Conservation (phyloP, 92 coral and sea anemone genomes). For the Siderastrea siderea region DNA sequence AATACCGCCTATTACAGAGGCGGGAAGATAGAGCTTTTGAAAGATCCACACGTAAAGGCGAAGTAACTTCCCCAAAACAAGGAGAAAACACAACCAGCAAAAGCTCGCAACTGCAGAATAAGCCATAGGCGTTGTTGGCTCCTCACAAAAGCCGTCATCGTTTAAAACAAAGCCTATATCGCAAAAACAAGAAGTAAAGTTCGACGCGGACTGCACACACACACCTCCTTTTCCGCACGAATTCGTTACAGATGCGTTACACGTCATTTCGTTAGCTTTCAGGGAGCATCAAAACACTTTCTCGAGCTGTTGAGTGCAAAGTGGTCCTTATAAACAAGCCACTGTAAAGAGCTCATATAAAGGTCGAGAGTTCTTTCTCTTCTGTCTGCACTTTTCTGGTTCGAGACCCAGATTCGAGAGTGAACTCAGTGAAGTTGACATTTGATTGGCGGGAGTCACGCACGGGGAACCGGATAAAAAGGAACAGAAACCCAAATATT, state of each 20-base stretch:
- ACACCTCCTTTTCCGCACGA: constrained; percentile 82
- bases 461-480: no score
- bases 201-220: constrained; percentile 43
- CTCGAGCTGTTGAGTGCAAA: no score
- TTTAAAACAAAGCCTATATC: constrained; percentile 49
- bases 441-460: no score
- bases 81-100: constrained; percentile 88
- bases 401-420: not conserved
- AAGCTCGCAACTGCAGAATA: constrained; percentile 87
- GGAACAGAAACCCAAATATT: no score
- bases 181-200: constrained; percentile 69
- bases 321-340: no score
- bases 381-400: not conserved
- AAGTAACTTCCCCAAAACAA: constrained; percentile 78
- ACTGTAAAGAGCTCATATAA: not conserved
- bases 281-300: not conserved
- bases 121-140: constrained; percentile 58
- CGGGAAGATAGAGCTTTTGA: constrained; percentile 87
- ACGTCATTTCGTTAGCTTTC: constrained; percentile 49
- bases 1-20: constrained; percentile 84
- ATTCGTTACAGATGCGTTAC: constrained; percentile 59
- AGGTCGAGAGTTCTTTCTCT: not conserved
- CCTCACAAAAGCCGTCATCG: constrained; percentile 67
- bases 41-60: constrained; percentile 81
- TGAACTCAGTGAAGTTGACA: no score